These are phyloP conservation scores for Zaprionus tsacasi DNA, from an alignment of 1,140 invertebrate genomes.

Conservation along the genomic window DNA sequence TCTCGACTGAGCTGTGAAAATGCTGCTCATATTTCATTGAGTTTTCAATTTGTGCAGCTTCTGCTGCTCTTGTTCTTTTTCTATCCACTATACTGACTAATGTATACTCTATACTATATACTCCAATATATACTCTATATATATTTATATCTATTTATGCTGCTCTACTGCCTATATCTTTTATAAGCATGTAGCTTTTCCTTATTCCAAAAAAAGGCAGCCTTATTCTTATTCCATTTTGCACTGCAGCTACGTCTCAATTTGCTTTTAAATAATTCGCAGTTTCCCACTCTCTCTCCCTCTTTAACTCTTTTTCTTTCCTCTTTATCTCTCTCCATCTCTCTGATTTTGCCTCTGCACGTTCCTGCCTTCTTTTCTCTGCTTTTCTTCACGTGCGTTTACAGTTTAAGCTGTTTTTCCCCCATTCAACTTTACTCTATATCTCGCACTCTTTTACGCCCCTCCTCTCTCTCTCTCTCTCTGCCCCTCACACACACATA, in stretches of 20 bases:
- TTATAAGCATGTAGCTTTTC: not conserved
- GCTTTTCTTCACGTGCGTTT: not conserved
- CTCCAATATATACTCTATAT: too few relatives aligned
- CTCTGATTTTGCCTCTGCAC: too few relatives aligned
- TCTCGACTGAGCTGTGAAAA: not conserved
- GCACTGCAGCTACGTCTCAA: not conserved
- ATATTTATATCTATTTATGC: too few relatives aligned
- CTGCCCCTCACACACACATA: not conserved
- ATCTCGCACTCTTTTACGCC: not conserved
- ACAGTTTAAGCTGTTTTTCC: conserved; percentile 4
- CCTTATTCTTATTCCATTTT: not conserved
- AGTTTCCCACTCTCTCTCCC: not conserved
- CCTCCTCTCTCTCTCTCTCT: not conserved
- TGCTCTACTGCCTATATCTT: not conserved
- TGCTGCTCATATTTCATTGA: not conserved
- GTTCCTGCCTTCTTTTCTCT: not conserved
- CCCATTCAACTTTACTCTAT: conserved; percentile 2
- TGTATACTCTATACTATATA: not conserved
- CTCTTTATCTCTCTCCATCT: too few relatives aligned
- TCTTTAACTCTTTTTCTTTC: not conserved
- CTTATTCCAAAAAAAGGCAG: not conserved
- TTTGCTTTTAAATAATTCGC: conserved; percentile 8
- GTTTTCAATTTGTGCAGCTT: not conserved
- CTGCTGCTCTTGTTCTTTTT: not conserved
- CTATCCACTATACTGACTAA: not conserved